These are phyloP conservation scores for Riptortus pedestris DNA, from an alignment of 1,140 invertebrate genomes.

Conservation along the genomic window DNA sequence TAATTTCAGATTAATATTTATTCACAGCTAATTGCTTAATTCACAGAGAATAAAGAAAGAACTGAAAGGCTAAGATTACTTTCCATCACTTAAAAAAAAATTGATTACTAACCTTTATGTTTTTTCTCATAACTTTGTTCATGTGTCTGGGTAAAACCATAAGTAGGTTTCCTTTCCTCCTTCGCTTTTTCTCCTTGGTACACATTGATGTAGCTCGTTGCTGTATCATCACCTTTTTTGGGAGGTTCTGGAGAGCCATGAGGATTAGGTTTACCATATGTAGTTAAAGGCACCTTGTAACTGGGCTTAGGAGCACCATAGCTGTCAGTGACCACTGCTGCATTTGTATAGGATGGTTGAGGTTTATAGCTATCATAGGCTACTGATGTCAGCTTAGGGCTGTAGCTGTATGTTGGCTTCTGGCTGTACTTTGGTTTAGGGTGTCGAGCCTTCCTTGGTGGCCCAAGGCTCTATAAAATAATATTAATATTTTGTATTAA, in stretches of 20 bases:
- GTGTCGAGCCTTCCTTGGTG: background rate
- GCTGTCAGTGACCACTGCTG: background rate
- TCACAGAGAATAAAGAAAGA: no score
- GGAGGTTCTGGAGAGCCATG: constrained; percentile 13
- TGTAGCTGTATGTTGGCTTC: background rate
- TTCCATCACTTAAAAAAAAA: no score
- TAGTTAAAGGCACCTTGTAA: background rate
- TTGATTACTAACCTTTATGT: constrained; percentile 17
- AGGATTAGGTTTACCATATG: constrained; percentile 15
- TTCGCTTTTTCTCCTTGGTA: constrained; percentile 13
- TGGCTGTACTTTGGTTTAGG: background rate
- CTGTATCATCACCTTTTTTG: background rate
- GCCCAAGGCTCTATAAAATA: background rate
- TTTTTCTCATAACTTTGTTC: constrained; percentile 1
- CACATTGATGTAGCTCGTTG: constrained; percentile 14
- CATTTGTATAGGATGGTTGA: background rate
- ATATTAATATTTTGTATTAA: no score
- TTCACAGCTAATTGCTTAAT: no score
- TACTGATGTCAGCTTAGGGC: background rate
- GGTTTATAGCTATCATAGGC: background rate
- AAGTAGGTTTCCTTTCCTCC: background rate
- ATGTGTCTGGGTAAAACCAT: constrained; percentile 1
- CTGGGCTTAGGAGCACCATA: background rate
- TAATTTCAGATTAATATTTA: no score
- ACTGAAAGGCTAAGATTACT: no score